Percentiles rank a stretch among this genome's conserved stretches.
Evolutionary conservation across 2,113 vertebrate species (phyloP).

Genomic region (Alligator mississippiensis): DNA sequence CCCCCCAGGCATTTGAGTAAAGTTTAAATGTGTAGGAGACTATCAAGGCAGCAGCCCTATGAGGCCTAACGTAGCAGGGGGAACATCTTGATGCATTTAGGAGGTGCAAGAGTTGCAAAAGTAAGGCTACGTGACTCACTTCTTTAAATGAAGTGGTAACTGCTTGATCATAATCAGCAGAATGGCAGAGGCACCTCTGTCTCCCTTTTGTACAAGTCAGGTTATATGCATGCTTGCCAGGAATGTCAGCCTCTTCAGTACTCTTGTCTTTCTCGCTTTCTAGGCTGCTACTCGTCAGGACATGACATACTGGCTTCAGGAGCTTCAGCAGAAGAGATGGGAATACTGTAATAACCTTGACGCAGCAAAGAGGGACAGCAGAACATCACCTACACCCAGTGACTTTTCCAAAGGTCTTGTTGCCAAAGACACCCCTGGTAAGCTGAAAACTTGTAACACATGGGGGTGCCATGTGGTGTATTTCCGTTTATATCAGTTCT

Average conservation of each 20-base stretch:
- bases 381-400: conserved; percentile 76
- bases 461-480: rapidly evolving
- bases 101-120: not conserved
- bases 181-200: not conserved
- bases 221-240: rapidly evolving
- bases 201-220: not conserved
- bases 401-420: conserved; percentile 89
- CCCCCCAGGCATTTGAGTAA: not conserved
- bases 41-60: not conserved
- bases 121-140: not conserved
- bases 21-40: not conserved
- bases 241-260: rapidly evolving
- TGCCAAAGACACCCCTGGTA: conserved; percentile 89
- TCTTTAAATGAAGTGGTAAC: not conserved
- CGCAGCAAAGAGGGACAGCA: conserved; percentile 82
- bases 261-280: not conserved
- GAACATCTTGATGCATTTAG: not conserved
- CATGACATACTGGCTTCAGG: conserved; percentile 96
- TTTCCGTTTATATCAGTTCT: not conserved
- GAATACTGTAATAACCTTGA: conserved; percentile 89
- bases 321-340: conserved; percentile 97
- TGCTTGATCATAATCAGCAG: not conserved
- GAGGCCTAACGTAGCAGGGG: not conserved
- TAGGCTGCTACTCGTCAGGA: conserved; percentile 91
- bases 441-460: not conserved